Percentiles rank a stretch among this genome's conserved stretches.
These are phyloP conservation scores for Gambusia affinis DNA, from an alignment of 2,113 vertebrate genomes.

Conservation along the genomic window DNA sequence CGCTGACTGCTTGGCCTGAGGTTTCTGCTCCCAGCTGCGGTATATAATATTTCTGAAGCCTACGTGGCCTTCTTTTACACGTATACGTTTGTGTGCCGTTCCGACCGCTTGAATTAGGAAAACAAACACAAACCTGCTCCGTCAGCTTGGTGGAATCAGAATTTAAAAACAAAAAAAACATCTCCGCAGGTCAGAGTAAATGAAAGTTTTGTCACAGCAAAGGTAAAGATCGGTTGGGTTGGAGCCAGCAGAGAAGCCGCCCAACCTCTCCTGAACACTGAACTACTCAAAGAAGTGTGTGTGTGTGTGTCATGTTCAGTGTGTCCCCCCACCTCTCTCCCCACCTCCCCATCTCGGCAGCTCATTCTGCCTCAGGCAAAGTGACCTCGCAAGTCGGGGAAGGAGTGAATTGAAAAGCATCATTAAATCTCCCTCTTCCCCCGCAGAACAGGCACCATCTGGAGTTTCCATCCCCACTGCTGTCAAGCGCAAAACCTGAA, in stretches of 20 bases:
- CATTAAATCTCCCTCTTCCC: constrained; percentile 33
- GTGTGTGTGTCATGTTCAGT: constrained; percentile 21
- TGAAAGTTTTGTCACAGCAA: constrained; percentile 51
- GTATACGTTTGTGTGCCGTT: background rate
- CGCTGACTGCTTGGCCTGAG: constrained; percentile 14
- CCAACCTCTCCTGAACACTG: constrained; percentile 58
- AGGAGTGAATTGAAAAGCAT: constrained; percentile 22
- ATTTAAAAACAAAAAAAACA: constrained; percentile 1
- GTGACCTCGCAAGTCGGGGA: background rate
- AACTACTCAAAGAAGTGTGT: constrained; percentile 38
- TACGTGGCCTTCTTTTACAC: background rate
- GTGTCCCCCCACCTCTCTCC: background rate
- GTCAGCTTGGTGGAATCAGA: constrained; percentile 1
- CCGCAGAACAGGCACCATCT: constrained; percentile 45
- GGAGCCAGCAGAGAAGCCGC: constrained; percentile 15
- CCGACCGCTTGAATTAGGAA: constrained; percentile 24
- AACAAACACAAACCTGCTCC: constrained; percentile 31
- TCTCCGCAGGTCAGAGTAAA: constrained; percentile 37
- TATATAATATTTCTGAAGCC: constrained; percentile 4
- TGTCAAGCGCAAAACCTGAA: constrained; percentile 18
- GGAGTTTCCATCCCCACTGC: constrained; percentile 22
- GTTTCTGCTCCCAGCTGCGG: constrained; percentile 20
- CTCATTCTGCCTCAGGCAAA: constrained; percentile 16
- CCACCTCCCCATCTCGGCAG: background rate
- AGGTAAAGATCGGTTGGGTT: constrained; percentile 22